Evolutionary conservation across 2,888 invertebrate species (phyloP).

Genomic region (Hyalella azteca): DNA sequence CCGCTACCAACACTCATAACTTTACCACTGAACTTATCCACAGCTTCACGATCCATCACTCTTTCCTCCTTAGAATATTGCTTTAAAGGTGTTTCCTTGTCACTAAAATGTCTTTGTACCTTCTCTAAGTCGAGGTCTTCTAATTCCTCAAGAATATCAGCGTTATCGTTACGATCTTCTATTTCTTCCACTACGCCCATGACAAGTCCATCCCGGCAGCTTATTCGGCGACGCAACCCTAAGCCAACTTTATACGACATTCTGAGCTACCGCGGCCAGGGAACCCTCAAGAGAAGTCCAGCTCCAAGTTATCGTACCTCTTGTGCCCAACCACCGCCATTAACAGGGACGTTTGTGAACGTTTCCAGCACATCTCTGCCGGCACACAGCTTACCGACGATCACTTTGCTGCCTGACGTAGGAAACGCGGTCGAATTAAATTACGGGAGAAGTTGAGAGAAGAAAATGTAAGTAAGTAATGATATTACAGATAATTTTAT

Average conservation of each 20-base stretch:
- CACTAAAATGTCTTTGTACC: neutral
- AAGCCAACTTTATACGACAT: constrained; percentile 56
- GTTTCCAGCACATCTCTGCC: neutral
- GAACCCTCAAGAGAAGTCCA: neutral
- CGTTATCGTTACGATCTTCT: neutral
- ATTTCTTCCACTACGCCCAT: constrained; percentile 49
- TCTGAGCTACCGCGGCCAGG: neutral
- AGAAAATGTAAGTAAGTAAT: no score
- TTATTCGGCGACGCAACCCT: constrained; percentile 52
- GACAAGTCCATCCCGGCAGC: constrained; percentile 49
- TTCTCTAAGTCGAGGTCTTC: neutral
- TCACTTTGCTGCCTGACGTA: no score
- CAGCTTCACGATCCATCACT: constrained; percentile 14
- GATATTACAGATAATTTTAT: no score
- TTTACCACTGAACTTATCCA: neutral
- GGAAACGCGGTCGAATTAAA: no score
- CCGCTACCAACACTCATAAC: neutral
- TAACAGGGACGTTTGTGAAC: neutral
- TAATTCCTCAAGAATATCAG: neutral
- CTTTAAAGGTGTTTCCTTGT: neutral
- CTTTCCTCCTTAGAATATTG: neutral
- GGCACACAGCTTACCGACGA: no score
- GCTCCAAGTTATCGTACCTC: constrained; percentile 15
- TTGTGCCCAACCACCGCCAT: neutral
- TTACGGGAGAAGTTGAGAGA: no score